phyloP scores from a whole-genome alignment of 2,888 invertebrate genomes.

The Anarsia innoxiella region DNA sequence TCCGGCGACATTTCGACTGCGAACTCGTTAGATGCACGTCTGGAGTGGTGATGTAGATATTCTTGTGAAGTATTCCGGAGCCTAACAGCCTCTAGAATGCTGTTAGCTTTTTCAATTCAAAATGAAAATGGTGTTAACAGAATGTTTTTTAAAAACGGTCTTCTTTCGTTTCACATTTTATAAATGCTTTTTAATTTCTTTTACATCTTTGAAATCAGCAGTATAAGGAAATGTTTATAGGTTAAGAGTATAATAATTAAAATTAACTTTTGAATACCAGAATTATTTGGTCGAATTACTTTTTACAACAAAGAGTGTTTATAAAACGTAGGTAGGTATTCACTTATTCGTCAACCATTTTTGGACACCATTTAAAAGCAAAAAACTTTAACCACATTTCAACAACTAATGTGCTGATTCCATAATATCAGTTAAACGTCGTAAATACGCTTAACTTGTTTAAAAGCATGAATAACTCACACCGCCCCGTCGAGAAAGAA shows the following conservation, averaged over 20 bases:
- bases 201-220: too few species aligned
- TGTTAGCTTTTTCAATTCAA: constrained; percentile 43
- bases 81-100: constrained; percentile 43
- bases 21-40: constrained; percentile 49
- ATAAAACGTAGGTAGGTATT: constrained; percentile 8
- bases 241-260: background rate
- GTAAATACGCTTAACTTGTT: constrained; percentile 43
- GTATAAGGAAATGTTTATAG: too few species aligned
- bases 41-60: constrained; percentile 36
- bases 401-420: constrained; percentile 48
- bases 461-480: constrained; percentile 39
- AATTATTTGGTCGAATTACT: background rate
- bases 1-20: constrained; percentile 31
- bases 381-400: too few species aligned
- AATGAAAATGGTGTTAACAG: constrained; percentile 51
- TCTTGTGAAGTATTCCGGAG: constrained; percentile 42
- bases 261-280: too few species aligned
- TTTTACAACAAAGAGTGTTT: background rate
- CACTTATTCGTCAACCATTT: background rate
- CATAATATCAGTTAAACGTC: constrained; percentile 47
- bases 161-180: too few species aligned
- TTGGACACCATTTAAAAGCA: too few species aligned
- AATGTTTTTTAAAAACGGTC: constrained; percentile 40
- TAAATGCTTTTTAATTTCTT: too few species aligned
- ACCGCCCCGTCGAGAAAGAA: constrained; percentile 21